phyloP scores from a whole-genome alignment of 2,888 invertebrate species.

The Rotaria sp. region DNA sequence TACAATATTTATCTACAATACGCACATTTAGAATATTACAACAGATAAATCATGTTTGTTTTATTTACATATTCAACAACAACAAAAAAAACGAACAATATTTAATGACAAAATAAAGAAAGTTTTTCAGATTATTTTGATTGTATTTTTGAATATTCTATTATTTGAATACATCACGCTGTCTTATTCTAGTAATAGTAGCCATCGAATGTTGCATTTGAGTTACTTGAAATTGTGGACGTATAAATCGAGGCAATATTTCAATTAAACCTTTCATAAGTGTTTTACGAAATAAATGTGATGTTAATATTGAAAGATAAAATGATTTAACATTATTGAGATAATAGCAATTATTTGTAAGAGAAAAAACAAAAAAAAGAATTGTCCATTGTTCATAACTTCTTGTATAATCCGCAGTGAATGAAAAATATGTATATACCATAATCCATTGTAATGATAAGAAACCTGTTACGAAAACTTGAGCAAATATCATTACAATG shows the following conservation, averaged over 20 bases:
- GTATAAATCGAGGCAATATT: neutral
- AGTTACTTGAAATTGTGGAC: neutral
- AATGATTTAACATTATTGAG: neutral
- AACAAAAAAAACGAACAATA: too few relatives aligned
- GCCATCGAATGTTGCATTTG: too few relatives aligned
- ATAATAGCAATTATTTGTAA: neutral
- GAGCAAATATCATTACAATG: neutral
- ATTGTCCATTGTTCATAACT: neutral
- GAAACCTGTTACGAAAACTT: neutral
- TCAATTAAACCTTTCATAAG: neutral
- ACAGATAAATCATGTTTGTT: too few relatives aligned
- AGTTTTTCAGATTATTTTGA: too few relatives aligned
- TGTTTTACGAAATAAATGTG: neutral
- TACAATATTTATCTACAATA: too few relatives aligned
- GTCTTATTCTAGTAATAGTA: too few relatives aligned
- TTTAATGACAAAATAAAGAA: too few relatives aligned
- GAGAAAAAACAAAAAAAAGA: neutral
- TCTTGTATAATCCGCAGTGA: neutral
- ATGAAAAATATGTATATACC: neutral
- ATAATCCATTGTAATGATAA: conserved; percentile 6
- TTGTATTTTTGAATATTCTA: too few relatives aligned
- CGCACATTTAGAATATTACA: too few relatives aligned
- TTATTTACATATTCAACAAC: too few relatives aligned
- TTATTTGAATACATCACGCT: too few relatives aligned
- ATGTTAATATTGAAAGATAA: neutral